Evolutionary conservation across 2,797 vertebrate genomes (phyloP).

Genomic region (Peromyscus eremicus): DNA sequence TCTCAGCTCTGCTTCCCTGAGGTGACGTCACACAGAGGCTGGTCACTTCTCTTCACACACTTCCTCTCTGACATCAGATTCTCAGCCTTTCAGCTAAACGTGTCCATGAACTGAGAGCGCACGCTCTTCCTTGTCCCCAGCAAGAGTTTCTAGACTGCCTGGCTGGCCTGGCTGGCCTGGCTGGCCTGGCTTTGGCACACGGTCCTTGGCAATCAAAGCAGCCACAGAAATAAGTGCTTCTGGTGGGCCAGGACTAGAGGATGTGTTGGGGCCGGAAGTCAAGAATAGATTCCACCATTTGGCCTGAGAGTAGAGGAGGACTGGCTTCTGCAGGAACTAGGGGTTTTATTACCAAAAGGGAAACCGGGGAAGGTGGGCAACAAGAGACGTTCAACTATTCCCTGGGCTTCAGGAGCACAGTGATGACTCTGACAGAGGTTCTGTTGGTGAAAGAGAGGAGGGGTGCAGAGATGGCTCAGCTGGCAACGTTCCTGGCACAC

Average conservation of each 20-base stretch:
- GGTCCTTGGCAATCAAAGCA: background rate
- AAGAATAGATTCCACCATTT: background rate
- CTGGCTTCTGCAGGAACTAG: accelerated
- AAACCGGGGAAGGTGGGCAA: background rate
- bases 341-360: background rate
- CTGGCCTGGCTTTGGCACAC: background rate
- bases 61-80: background rate
- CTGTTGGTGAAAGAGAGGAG: too few species aligned
- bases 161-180: background rate
- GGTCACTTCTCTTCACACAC: background rate
- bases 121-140: background rate
- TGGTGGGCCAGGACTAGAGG: background rate
- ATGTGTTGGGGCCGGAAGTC: background rate
- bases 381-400: accelerated
- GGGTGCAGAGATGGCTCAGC: background rate
- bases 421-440: background rate
- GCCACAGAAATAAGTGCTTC: background rate
- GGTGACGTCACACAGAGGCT: background rate
- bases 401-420: background rate
- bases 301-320: background rate
- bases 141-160: background rate
- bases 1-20: background rate
- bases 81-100: background rate
- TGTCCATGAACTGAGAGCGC: background rate
- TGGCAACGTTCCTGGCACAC: background rate